Base-by-base conservation (phyloP, 1,140 invertebrate species). In the Gyrodactylus salaris region DNA sequence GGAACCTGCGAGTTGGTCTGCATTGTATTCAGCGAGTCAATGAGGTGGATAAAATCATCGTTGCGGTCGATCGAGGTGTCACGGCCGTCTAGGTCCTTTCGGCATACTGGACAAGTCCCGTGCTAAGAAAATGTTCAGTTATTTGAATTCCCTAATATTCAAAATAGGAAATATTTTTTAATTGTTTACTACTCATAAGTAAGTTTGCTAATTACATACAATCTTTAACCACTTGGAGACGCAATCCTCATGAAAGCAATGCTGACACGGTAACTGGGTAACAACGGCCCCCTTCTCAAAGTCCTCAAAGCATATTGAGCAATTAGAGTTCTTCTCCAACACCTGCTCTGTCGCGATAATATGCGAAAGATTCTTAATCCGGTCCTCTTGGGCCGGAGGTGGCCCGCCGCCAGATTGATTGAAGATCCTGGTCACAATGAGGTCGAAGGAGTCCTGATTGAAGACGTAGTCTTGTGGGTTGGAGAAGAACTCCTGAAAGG, bases 101-200 rank as follows among this genome's bases (percentile, higher is more conserved):
- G 68, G 68, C 68, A 69, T 69, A 69, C 24, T 23, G 68, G 68
- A 69, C 68, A 69, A 21, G 68, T 69, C 20, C 68, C 68, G 24
- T 69, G 68, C 68, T 54, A 54, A 19, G 16, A 54, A 54, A 54
- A 54, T 19, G 16, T 21, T 19, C 16, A 54, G 21, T 19, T 54
- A 54, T 19, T 21, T 54, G 21, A 54, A 54, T 19, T 54, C n/a
- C n/a, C n/a, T n/a, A n/a, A n/a, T n/a, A n/a, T n/a, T n/a, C n/a
- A n/a, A n/a, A n/a, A n/a, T n/a, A n/a, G n/a, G n/a, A n/a, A n/a
- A n/a, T n/a, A n/a, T n/a, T n/a, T n/a, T n/a, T n/a, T n/a, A n/a
- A n/a, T n/a, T n/a, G n/a, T n/a, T n/a, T n/a, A n/a, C n/a, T n/a
- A n/a, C n/a, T n/a, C n/a, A n/a, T n/a, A n/a, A n/a, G n/a, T n/a